A percentile compares a stretch with the other conserved stretches of the same genome.
phyloP scores from a whole-genome alignment of 1,140 invertebrate species.

The Lepidostoma basale region DNA sequence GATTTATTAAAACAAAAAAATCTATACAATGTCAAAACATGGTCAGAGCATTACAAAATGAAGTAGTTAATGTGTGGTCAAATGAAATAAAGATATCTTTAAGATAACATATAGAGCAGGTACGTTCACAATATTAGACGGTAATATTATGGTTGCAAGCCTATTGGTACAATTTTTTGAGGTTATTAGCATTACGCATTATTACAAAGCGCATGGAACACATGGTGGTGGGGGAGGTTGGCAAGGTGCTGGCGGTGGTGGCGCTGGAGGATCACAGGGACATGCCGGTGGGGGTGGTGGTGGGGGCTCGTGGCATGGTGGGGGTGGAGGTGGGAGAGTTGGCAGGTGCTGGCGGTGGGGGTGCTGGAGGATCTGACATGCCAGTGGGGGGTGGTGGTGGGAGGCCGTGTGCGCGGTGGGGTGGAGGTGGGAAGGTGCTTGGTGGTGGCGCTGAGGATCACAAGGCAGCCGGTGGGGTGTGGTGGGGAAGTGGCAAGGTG shows the following conservation, averaged over 20 bases:
- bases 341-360: background rate
- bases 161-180: no score
- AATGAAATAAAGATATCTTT: no score
- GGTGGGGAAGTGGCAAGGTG: background rate
- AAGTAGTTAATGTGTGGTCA: no score
- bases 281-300: slow-evolving; percentile 34
- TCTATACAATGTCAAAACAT: no score
- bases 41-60: no score
- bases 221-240: background rate
- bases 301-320: slow-evolving; percentile 49
- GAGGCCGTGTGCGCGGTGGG: no score
- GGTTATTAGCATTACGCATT: no score
- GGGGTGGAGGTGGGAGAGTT: slow-evolving; percentile 12
- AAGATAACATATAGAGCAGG: no score
- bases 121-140: no score
- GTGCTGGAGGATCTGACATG: background rate
- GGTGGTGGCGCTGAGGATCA: slow-evolving; percentile 40
- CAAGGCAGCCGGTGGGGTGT: background rate
- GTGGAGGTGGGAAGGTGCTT: slow-evolving; percentile 50
- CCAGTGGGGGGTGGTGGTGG: background rate
- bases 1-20: no score
- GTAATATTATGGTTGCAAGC: no score
- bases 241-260: background rate
- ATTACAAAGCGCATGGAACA: no score
- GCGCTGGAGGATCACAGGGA: background rate